Evolutionary conservation across 1,140 invertebrate species (phyloP), one percentile per base, ranked within the genome.

Genomic region (Belonocnema kinseyi): DNA sequence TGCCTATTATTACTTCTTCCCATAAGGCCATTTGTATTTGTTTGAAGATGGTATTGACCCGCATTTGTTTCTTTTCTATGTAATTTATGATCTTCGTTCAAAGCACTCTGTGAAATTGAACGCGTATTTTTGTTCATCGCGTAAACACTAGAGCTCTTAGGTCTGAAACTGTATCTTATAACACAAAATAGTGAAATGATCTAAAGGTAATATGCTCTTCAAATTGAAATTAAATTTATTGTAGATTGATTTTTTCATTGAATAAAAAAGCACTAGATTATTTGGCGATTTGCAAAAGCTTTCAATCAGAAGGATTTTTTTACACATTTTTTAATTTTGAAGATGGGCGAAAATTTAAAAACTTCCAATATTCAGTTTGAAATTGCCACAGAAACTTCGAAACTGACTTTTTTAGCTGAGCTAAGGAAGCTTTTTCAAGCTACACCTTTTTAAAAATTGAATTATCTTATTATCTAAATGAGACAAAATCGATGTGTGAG

Each of bases 61-160:
- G 76, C 56, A 79, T 77, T 82, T 82, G 77, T 82, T 82, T 77
- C 74, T 50, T 77, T 74, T 46, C 40, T 12, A 40, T 70, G 77
- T 75, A 79, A 79, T 82, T 82, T 82, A 82, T 76, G 79, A 77
- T 75, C 56, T 26, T 33, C 19, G 77, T 54, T 46, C 52, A 75
- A 76, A 74, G 77, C 80, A 82, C 80, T 82, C 76, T 79, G 73
- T 76, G 76, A 21, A 76, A 82, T 82, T 82, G 72, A 77, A 79
- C 78, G 52, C 54, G 76, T 50, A 79, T 80, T 75, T 79, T 80
- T 76, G 73, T 50, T 56, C 46, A 66, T 17, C 33, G n/a, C 71
- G 54, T 76, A 79, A 79, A 77, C 72, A 50, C 77, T 72, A 70
- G 54, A 58, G 56, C 73, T 79, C 71, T 76, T 74, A 66, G 50